Evolutionary conservation across 1,140 invertebrate species (phyloP).

Genomic region (Pogonomyrmex barbatus): DNA sequence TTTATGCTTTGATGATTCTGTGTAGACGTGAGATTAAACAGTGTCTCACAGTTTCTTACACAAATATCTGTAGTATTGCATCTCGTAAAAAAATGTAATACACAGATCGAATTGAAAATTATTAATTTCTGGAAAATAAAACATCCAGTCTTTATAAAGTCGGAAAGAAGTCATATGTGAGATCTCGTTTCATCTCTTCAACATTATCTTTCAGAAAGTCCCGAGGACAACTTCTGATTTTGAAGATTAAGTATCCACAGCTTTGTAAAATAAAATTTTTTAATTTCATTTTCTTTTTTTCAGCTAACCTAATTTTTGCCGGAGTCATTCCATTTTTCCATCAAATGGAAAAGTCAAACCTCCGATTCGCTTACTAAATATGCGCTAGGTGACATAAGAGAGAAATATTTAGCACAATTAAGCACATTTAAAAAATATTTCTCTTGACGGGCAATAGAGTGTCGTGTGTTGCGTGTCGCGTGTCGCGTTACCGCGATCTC

Average conservation of each 20-base stretch:
- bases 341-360: background rate
- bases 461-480: background rate
- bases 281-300: background rate
- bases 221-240: background rate
- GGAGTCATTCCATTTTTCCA: background rate
- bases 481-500: slow-evolving; percentile 6
- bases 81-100: background rate
- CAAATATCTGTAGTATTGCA: background rate
- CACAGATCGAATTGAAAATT: background rate
- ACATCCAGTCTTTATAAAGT: background rate
- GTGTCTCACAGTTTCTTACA: background rate
- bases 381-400: background rate
- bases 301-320: background rate
- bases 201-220: background rate
- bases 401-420: slow-evolving; percentile 41
- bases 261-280: background rate
- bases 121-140: background rate
- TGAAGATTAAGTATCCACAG: background rate
- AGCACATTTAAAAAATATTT: slow-evolving; percentile 63
- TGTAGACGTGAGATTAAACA: slow-evolving; percentile 6
- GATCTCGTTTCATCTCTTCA: background rate
- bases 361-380: slow-evolving; percentile 27
- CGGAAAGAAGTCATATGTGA: background rate
- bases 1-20: background rate
- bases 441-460: background rate